These are phyloP conservation scores for Formica exsecta DNA, from an alignment of 1,140 invertebrate genomes.

Conservation along the genomic window DNA sequence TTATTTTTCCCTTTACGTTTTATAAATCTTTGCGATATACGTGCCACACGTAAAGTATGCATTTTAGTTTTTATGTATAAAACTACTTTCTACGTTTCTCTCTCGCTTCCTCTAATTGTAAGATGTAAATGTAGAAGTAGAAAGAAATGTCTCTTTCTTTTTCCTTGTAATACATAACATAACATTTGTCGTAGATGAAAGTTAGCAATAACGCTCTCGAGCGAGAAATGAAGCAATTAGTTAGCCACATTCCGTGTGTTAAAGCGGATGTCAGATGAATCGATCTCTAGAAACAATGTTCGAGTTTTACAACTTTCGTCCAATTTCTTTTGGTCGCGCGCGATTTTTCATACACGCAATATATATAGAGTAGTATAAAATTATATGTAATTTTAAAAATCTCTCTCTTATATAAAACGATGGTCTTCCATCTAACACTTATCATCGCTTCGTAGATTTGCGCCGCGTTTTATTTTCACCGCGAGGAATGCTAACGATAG, in stretches of 20 bases:
- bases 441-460: background rate
- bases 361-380: slow-evolving; percentile 11
- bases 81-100: background rate
- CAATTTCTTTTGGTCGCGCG: background rate
- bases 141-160: background rate
- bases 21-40: background rate
- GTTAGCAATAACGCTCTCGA: background rate
- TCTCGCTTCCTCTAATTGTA: background rate
- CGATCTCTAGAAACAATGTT: background rate
- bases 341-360: background rate
- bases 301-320: background rate
- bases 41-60: background rate
- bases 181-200: slow-evolving; percentile 3
- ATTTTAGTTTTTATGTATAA: background rate
- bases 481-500: slow-evolving; percentile 14
- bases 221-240: background rate
- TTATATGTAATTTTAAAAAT: slow-evolving; percentile 29
- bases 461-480: slow-evolving; percentile 5
- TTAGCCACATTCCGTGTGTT: background rate
- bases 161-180: background rate
- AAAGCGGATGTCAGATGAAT: background rate
- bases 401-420: background rate
- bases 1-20: background rate
- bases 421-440: background rate
- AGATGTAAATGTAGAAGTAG: background rate